These are phyloP conservation scores for Leucophenga varia DNA, from an alignment of 1,140 invertebrate genomes.

Conservation along the genomic window DNA sequence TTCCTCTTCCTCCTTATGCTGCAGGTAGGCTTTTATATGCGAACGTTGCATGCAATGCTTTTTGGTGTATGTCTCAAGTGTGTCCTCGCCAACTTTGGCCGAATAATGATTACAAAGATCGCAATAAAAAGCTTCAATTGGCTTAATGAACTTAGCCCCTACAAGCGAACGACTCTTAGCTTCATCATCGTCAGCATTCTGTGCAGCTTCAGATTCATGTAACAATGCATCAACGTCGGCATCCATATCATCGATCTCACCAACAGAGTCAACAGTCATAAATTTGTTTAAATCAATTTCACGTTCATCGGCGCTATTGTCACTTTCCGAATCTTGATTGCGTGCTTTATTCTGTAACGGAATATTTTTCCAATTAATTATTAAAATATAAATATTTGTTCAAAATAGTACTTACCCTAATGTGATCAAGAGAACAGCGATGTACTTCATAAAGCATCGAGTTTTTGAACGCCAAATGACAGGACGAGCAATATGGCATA, in stretches of 20 bases:
- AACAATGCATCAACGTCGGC: constrained; percentile 44
- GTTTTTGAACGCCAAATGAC: constrained; percentile 70
- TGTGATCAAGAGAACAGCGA: constrained; percentile 74
- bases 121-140: constrained; percentile 71
- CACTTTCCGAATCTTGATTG: constrained; percentile 52
- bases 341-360: constrained; percentile 62
- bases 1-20: constrained; percentile 72
- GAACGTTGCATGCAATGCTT: constrained; percentile 70
- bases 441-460: constrained; percentile 81
- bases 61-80: constrained; percentile 62
- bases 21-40: constrained; percentile 71
- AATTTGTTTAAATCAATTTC: constrained; percentile 80
- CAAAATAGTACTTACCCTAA: constrained; percentile 73
- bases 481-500: constrained; percentile 71
- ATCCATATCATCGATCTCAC: constrained; percentile 73
- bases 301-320: constrained; percentile 68
- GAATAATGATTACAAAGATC: constrained; percentile 75
- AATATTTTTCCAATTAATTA: not conserved
- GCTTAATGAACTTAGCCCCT: constrained; percentile 74
- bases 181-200: constrained; percentile 66
- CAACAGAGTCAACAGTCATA: constrained; percentile 79
- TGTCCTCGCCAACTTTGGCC: constrained; percentile 62
- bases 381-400: no score
- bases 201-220: constrained; percentile 41
- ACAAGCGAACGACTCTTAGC: constrained; percentile 71